These are phyloP conservation scores for Vireo griseus DNA, from an alignment of 2,797 vertebrate species.

Conservation along the genomic window DNA sequence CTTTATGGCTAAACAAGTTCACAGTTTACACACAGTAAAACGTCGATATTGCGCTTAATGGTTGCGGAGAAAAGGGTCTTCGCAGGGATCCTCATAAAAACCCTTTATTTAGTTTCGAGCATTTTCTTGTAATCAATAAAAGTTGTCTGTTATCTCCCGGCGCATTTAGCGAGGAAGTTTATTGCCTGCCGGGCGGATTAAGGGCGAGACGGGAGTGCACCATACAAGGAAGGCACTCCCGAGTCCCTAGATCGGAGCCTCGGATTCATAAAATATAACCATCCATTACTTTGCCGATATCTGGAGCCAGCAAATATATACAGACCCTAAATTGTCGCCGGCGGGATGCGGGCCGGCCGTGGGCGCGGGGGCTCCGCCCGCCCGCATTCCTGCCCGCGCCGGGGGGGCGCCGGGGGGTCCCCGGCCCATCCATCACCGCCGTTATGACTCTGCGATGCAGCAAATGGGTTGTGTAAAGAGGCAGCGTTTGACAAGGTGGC, in stretches of 20 bases:
- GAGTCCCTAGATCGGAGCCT: slow-evolving; percentile 63
- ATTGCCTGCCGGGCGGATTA: slow-evolving; percentile 65
- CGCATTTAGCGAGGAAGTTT: slow-evolving; percentile 67
- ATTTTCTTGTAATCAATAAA: slow-evolving; percentile 65
- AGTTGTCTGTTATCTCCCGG: slow-evolving; percentile 59
- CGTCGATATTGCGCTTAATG: neutral
- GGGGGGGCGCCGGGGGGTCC: slow-evolving; percentile 54
- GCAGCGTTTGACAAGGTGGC: slow-evolving; percentile 65
- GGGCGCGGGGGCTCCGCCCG: slow-evolving; percentile 60
- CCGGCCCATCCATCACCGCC: slow-evolving; percentile 66
- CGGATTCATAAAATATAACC: slow-evolving; percentile 77
- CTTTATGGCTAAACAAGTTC: slow-evolving; percentile 30
- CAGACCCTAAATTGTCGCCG: slow-evolving; percentile 86
- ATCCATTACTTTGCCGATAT: slow-evolving; percentile 79
- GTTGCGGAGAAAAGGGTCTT: neutral
- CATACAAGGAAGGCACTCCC: slow-evolving; percentile 78
- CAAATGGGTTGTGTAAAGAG: slow-evolving; percentile 65
- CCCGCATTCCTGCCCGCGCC: slow-evolving; percentile 66
- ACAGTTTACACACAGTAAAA: slow-evolving; percentile 41
- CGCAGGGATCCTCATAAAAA: slow-evolving; percentile 58
- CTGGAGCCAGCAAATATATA: slow-evolving; percentile 91
- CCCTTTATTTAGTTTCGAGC: slow-evolving; percentile 51
- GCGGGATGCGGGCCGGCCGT: slow-evolving; percentile 62
- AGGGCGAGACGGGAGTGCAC: slow-evolving; percentile 68
- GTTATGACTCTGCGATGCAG: slow-evolving; percentile 63